phyloP scores from a whole-genome alignment of 2,113 vertebrate species.

The Lethenteron reissneri region DNA sequence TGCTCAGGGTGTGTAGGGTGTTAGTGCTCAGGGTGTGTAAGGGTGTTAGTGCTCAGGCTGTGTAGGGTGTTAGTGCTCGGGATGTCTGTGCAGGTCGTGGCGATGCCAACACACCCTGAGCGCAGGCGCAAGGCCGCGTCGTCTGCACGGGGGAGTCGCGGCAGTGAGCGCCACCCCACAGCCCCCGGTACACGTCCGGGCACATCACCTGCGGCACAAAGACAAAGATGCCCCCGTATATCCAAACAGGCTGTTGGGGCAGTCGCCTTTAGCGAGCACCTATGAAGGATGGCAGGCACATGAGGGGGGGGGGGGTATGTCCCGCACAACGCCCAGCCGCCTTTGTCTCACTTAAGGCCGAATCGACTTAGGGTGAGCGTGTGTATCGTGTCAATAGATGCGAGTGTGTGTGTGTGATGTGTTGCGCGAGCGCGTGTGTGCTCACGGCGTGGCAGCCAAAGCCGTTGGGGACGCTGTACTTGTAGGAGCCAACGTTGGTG shows the following conservation, averaged over 20 bases:
- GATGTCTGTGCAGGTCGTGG: not conserved
- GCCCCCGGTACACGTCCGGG: constrained; percentile 73
- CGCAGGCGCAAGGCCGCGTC: constrained; percentile 48
- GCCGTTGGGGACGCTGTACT: constrained; percentile 29
- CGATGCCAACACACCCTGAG: constrained; percentile 30
- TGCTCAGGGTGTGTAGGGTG: not conserved
- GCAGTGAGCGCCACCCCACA: constrained; percentile 68
- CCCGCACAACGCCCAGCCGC: no score
- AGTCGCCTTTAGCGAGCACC: no score
- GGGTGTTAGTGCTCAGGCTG: constrained; percentile 5
- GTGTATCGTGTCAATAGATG: no score
- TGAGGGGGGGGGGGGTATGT: no score
- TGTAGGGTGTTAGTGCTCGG: constrained; percentile 7
- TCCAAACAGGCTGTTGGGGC: no score
- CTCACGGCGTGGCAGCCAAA: constrained; percentile 39
- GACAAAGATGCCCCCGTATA: no score
- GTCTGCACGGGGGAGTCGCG: constrained; percentile 84
- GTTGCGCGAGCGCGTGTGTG: not conserved
- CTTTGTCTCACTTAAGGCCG: no score
- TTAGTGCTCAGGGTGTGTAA: constrained; percentile 7
- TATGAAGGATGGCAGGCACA: no score
- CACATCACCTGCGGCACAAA: constrained; percentile 51
- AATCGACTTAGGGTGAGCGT: no score
- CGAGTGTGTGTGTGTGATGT: no score
- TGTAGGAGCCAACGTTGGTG: constrained; percentile 38